A percentile compares a stretch with the other conserved stretches of the same genome.
These are phyloP conservation scores for Anneissia japonica DNA, from an alignment of 35 echinoderm and acorn worm genomes.

Conservation along the genomic window DNA sequence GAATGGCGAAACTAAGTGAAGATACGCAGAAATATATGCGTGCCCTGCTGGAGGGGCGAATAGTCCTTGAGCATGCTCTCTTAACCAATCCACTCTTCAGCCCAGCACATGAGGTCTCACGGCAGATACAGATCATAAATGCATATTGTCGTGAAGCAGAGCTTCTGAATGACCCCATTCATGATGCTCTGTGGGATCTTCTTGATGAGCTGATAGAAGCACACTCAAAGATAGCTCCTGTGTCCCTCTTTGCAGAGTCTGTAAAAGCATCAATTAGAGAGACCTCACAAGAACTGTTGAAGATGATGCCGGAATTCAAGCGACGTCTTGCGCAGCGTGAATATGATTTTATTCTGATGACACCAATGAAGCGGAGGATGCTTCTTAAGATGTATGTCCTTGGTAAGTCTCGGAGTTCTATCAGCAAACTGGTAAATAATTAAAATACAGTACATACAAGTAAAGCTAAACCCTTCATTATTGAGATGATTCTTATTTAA, in stretches of 20 bases:
- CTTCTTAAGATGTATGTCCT: slow-evolving; percentile 93
- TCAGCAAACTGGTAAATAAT: no score
- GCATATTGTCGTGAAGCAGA: slow-evolving; percentile 96
- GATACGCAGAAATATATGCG: slow-evolving; percentile 79
- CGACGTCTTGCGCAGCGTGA: slow-evolving; percentile 85
- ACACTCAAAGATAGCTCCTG: slow-evolving; percentile 62
- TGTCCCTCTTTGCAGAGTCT: slow-evolving; percentile 78
- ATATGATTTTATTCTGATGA: slow-evolving; percentile 92
- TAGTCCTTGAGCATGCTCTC: slow-evolving; percentile 79
- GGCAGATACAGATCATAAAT: slow-evolving; percentile 98
- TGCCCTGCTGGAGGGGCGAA: slow-evolving; percentile 73
- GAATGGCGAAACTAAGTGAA: slow-evolving; percentile 60
- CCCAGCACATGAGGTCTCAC: slow-evolving; percentile 75
- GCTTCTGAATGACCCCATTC: slow-evolving; percentile 70
- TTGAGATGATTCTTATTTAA: no score
- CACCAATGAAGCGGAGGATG: slow-evolving; percentile 78
- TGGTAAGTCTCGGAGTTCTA: slow-evolving; percentile 53
- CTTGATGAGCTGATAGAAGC: slow-evolving; percentile 94
- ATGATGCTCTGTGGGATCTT: slow-evolving; percentile 94
- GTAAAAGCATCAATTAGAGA: slow-evolving; percentile 77
- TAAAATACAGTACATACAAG: no score
- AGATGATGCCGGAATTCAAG: slow-evolving; percentile 85
- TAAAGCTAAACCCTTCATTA: no score
- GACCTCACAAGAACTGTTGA: slow-evolving; percentile 78
- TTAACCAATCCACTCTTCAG: slow-evolving; percentile 78